phyloP scores from a whole-genome alignment of 2,113 vertebrate genomes.

The Pangasianodon gigas region DNA sequence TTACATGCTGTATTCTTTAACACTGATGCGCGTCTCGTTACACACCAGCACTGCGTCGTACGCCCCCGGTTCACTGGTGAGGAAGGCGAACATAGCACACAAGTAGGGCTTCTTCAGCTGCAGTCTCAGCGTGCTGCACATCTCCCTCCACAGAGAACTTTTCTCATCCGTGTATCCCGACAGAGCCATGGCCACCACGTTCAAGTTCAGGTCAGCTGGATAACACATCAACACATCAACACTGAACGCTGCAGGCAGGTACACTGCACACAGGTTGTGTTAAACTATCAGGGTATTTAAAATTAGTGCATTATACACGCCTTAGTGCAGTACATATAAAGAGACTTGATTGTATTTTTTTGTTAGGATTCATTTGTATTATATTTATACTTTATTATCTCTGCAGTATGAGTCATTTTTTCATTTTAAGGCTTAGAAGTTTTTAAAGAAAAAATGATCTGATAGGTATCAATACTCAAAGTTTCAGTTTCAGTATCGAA shows the following conservation, averaged over 20 bases:
- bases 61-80: constrained; percentile 92
- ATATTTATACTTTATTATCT: not conserved
- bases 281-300: too few relatives aligned
- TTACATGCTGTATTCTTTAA: not conserved
- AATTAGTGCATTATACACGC: too few relatives aligned
- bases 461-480: too few relatives aligned
- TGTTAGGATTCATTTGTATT: not conserved
- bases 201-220: constrained; percentile 93
- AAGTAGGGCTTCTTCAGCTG: constrained; percentile 94
- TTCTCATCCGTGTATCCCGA: constrained; percentile 97
- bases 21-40: not conserved
- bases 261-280: too few relatives aligned
- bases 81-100: constrained; percentile 96
- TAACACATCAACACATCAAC: not conserved
- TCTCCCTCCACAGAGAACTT: constrained; percentile 96
- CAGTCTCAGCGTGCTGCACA: constrained; percentile 93
- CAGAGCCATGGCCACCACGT: constrained; percentile 98
- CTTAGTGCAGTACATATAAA: too few relatives aligned
- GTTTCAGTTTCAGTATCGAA: too few relatives aligned
- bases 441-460: not conserved
- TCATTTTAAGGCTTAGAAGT: not conserved
- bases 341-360: not conserved
- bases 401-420: not conserved
- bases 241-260: not conserved
- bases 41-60: constrained; percentile 95